phyloP scores from a whole-genome alignment of 2,797 vertebrate genomes.

The Aplochiton taeniatus region DNA sequence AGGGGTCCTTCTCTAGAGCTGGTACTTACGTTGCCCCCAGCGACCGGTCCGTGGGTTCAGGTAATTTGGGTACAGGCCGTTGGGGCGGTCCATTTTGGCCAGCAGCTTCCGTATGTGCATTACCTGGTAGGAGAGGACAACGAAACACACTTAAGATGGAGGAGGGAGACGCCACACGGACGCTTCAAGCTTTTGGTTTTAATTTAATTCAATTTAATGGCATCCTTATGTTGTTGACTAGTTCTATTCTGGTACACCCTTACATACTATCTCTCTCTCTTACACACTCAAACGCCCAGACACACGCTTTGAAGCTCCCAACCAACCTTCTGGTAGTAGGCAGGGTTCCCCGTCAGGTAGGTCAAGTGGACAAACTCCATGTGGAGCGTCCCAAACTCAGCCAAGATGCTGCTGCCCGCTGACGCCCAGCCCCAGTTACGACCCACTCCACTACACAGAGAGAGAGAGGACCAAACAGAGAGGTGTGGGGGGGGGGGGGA shows the following conservation, averaged over 20 bases:
- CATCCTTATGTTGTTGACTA: too few species aligned
- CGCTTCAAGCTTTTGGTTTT: background rate
- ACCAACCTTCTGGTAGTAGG: constrained; percentile 92
- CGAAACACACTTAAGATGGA: constrained; percentile 36
- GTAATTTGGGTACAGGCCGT: constrained; percentile 98
- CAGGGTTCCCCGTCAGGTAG: constrained; percentile 93
- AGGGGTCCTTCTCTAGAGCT: too few species aligned
- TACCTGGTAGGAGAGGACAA: constrained; percentile 80
- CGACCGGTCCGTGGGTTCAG: constrained; percentile 97
- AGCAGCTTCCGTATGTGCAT: constrained; percentile 98
- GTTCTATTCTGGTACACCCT: background rate
- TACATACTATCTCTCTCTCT: background rate
- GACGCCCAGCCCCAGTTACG: constrained; percentile 99
- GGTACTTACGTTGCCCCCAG: constrained; percentile 97
- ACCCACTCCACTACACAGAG: constrained; percentile 85
- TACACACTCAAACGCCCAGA: background rate
- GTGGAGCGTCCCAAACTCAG: constrained; percentile 96
- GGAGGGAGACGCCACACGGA: background rate
- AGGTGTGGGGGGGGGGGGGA: background rate
- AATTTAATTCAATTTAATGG: too few species aligned
- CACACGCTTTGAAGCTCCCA: background rate
- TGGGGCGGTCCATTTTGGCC: constrained; percentile 98
- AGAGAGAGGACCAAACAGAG: background rate
- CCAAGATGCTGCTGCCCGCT: constrained; percentile 96
- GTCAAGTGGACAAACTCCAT: constrained; percentile 99